Conservation (phyloP, 2,888 invertebrate species). For the Hemaris fuciformis region DNA sequence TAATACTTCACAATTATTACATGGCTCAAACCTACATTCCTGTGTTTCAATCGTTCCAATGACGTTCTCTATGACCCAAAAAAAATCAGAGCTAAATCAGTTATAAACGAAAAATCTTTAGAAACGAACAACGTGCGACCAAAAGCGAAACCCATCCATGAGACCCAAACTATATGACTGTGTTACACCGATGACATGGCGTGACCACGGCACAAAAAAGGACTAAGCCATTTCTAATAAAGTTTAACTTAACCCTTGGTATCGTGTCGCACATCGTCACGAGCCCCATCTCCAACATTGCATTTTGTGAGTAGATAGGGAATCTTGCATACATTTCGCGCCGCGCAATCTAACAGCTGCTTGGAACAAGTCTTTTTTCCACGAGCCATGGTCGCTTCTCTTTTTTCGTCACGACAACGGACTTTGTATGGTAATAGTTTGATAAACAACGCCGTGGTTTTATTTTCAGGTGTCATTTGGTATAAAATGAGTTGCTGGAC, state of each 20-base stretch:
- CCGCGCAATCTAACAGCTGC: constrained; percentile 43
- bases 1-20: no score
- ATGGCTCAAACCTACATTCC: no score
- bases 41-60: no score
- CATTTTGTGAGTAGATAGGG: constrained; percentile 33
- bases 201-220: background rate
- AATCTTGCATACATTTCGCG: constrained; percentile 61
- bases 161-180: background rate
- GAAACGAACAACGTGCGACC: background rate
- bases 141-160: background rate
- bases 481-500: background rate
- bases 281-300: constrained; percentile 34
- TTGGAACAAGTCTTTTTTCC: constrained; percentile 32
- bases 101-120: no score
- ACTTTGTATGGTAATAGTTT: constrained; percentile 50
- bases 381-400: constrained; percentile 30
- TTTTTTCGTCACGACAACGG: constrained; percentile 56
- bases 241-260: constrained; percentile 19
- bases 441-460: background rate
- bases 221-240: constrained; percentile 15
- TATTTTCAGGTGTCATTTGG: background rate
- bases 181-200: background rate
- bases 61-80: no score
- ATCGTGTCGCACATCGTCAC: constrained; percentile 32
- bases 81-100: no score